Evolutionary conservation across 2,888 invertebrate species (phyloP).

Genomic region (Drosophila ezoana): DNA sequence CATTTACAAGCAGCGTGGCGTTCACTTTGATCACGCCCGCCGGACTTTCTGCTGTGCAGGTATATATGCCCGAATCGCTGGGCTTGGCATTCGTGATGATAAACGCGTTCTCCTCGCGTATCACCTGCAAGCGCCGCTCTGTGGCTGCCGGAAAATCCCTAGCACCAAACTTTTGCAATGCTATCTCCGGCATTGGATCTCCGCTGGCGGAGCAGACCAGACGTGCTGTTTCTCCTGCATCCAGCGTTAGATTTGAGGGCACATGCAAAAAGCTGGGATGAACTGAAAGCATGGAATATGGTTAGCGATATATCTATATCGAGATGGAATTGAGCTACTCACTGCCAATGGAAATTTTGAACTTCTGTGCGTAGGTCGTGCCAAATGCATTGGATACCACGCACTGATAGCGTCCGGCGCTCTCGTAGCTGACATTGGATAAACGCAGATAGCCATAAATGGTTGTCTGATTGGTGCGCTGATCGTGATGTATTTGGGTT

Average conservation of each 20-base stretch:
- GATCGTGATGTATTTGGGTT: conserved; percentile 84
- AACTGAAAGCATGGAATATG: conserved; percentile 85
- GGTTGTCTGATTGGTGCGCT: conserved; percentile 86
- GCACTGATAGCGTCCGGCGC: conserved; percentile 97
- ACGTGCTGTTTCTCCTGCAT: conserved; percentile 93
- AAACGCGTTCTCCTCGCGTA: conserved; percentile 95
- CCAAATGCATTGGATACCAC: conserved; percentile 95
- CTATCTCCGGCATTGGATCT: conserved; percentile 94
- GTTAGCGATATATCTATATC: not conserved
- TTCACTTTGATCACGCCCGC: conserved; percentile 95
- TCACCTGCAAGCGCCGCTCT: conserved; percentile 96
- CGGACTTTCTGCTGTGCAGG: conserved; percentile 95
- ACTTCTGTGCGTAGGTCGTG: conserved; percentile 94
- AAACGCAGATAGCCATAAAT: conserved; percentile 91
- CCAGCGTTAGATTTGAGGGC: conserved; percentile 93
- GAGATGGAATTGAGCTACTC: conserved; percentile 68
- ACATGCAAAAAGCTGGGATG: conserved; percentile 94
- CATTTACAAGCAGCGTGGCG: conserved; percentile 91
- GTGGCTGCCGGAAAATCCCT: conserved; percentile 97
- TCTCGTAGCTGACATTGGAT: conserved; percentile 90
- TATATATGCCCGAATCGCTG: conserved; percentile 95
- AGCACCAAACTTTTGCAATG: conserved; percentile 96
- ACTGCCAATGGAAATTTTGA: conserved; percentile 94
- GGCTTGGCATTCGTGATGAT: conserved; percentile 96
- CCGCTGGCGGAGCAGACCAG: conserved; percentile 96